Base-by-base conservation (phyloP, 2,797 vertebrate species). In the Acanthopagrus latus region DNA sequence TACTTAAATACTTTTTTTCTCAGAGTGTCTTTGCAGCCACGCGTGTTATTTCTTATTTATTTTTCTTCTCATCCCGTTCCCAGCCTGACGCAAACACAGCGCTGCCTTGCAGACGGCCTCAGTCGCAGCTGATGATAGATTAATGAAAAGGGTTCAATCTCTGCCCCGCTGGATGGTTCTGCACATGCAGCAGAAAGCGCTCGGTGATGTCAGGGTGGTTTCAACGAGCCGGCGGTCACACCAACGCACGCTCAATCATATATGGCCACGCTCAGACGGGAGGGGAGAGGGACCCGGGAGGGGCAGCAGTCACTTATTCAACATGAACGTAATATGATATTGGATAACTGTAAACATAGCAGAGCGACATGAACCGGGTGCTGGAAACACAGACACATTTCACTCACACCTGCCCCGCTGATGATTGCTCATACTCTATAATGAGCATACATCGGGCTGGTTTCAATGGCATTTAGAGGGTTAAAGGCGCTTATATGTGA, bases 401-500 rank as follows among this genome's bases (percentile, higher is more conserved):
- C 82, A 51, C 81, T 84, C 83, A 88, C 91, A 92, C 89, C 91
- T 92, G 89, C 83, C 90, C 69, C 0, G 74, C 80, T 0, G 84
- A 86, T 86, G 88, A 89, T 84, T 79, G 77, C 85, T 88, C 84
- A 74, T 62, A 8, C 78, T 54, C 89, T 82, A 83, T 93, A 93
- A 93, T 91, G 90, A 93, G 92, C 86, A 25, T 80, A 80, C 86
- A 57, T 78, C 41, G 47, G 78, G 41, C 79, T 65, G 82, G 75
- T 89, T 89, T 90, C 83, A 84, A 76, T 91, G 91, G 93, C 90
- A 91, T 88, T 87, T 82, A 79, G 89, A 91, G 93, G 93, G 91
- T 95, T 94, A 95, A 93, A 82, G 27, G 84, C 48, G 91, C 92
- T 93, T 93, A 93, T 91, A 90, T 80, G 88, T 81, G 88, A 96